Evolutionary conservation across 2,797 vertebrate species (phyloP), one percentile per base, ranked within the genome.

Genomic region (Eulemur albifrons): DNA sequence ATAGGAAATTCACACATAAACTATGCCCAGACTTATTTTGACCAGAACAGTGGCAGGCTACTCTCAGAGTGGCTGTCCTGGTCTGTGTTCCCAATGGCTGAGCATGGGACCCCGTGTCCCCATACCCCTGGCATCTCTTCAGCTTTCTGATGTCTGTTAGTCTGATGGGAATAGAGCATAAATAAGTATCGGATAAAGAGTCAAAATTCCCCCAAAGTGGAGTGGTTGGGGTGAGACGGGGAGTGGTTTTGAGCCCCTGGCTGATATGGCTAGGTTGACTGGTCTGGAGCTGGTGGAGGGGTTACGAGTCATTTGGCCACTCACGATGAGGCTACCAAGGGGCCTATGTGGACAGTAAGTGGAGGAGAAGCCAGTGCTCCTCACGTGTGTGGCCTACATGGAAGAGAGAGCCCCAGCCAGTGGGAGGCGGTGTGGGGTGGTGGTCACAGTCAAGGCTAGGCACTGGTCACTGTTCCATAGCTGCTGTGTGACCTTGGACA

Each of bases 71-170:
- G 59, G 50, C n/a, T 59, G 7, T 30, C 15, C 18, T 25, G 1
- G 30, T 25, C 67, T 32, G 5, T 0, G 59, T 3, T 32, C 38
- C 2, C 2, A 14, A 0, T 10, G 23, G 5, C 30, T 73, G 1
- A 25, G 5, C 0, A 3, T 1, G 14, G 32, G 18, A 21, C 2
- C 27, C 27, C 20, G 3, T 2, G 5, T 17, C 1, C 27, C 32
- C 43, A 7, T 5, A 27, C 0, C 21, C 6, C 17, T 5, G 2
- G n/a, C 20, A 23, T 70, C 35, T 25, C 23, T n/a, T 18, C n/a
- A 35, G 6, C 35, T 85, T 77, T 67, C 65, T 54, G 87, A 3
- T 54, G 52, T 35, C 70, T 79, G n/a, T 43, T 76, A 27, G 4
- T 63, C 70, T 14, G 12, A 23, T 40, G 69, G 23, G 5, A 50